Percentiles rank a stretch among this genome's conserved stretches.
Evolutionary conservation across 2,888 invertebrate genomes (phyloP).

Genomic region (Coelopa pilipes): DNA sequence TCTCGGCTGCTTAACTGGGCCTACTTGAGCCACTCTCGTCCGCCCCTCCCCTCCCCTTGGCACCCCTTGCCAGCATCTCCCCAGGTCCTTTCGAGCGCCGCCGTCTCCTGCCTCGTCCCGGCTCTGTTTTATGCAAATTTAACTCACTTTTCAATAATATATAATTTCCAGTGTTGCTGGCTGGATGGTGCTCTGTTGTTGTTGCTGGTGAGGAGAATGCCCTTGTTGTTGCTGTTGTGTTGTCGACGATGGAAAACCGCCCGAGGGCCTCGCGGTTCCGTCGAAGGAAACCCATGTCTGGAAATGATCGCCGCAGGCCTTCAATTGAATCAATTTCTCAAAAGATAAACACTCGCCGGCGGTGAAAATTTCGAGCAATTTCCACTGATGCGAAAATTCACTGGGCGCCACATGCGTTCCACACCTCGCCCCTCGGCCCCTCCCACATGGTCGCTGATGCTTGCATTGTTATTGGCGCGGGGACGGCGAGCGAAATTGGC

Average conservation of each 20-base stretch:
- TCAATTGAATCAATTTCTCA: slow-evolving; percentile 31
- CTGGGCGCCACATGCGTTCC: slow-evolving; percentile 13
- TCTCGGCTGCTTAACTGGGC: slow-evolving; percentile 4
- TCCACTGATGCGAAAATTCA: background rate
- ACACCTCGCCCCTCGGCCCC: too few relatives aligned
- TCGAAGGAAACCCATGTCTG: background rate
- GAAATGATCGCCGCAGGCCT: slow-evolving; percentile 16
- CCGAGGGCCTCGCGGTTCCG: background rate
- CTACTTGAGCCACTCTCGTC: background rate
- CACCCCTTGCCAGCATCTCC: too few relatives aligned
- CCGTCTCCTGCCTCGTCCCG: background rate
- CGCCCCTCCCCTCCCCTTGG: background rate
- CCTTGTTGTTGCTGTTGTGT: background rate
- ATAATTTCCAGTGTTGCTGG: background rate
- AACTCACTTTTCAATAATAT: background rate
- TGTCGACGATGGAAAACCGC: background rate
- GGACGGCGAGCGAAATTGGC: background rate
- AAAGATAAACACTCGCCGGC: slow-evolving; percentile 26
- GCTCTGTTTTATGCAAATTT: background rate
- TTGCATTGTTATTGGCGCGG: background rate
- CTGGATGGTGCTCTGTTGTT: background rate
- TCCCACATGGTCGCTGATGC: too few relatives aligned
- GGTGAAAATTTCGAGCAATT: slow-evolving; percentile 19
- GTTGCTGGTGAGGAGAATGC: background rate
- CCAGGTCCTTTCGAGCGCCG: slow-evolving; percentile 10